Conservation (phyloP, 2,888 invertebrate genomes). For the Abrostola triplasia region DNA sequence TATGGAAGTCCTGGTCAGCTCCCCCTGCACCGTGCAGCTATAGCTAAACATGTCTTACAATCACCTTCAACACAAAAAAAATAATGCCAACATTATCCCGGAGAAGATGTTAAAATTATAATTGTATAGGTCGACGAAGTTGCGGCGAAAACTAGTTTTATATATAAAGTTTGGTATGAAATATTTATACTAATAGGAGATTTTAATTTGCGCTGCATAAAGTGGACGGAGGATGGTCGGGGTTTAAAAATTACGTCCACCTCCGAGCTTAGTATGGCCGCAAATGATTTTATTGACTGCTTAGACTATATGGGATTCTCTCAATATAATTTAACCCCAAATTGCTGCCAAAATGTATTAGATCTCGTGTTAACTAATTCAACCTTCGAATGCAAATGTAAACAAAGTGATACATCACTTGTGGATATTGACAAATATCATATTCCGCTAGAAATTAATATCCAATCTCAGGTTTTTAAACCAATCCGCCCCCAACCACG, state of each 20-base stretch:
- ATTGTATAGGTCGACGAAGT: no score
- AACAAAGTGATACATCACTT: conserved; percentile 3
- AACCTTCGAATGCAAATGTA: background rate
- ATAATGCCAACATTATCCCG: no score
- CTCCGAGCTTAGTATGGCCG: background rate
- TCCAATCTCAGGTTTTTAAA: background rate
- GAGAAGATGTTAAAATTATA: no score
- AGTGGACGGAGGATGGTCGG: background rate
- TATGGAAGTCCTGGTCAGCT: no score
- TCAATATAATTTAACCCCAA: background rate
- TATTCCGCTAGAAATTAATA: background rate
- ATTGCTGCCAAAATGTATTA: background rate
- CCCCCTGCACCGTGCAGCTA: no score
- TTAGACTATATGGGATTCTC: background rate
- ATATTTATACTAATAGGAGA: background rate
- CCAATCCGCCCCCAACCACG: background rate
- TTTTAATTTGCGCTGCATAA: conserved; percentile 1
- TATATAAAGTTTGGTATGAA: no score
- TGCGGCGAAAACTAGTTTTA: no score
- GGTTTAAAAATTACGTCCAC: background rate
- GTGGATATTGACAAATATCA: background rate
- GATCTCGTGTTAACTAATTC: conserved; percentile 1
- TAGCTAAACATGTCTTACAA: no score
- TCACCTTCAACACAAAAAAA: no score
- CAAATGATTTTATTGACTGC: conserved; percentile 1